Evolutionary conservation across 2,113 vertebrate genomes (phyloP), one percentile per base, ranked within the genome.

Genomic region (Gadus chalcogrammus): DNA sequence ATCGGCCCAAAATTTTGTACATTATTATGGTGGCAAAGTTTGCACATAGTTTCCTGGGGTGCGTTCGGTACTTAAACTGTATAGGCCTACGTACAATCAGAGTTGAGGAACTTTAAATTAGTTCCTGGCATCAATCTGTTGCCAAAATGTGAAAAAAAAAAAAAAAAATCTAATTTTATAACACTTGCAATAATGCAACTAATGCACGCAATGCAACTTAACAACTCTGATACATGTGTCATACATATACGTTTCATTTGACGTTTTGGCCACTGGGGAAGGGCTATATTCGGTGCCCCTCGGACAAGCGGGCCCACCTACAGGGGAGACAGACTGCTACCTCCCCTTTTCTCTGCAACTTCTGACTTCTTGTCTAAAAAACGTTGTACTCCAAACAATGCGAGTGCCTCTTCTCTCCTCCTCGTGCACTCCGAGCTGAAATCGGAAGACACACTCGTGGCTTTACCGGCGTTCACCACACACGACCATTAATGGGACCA

Each of bases 401-500:
- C 31, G 4, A 35, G 31, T 35, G 31, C 31, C 31, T 35, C 31
- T 4, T 7, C 31, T 13, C 60, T 20, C 60, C 12, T 22, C 69
- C 56, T 64, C 35, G 62, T 22, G 6, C 24, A 61, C 62, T 48
- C 6, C 69, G 5, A 0, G 11, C 20, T 22, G 5, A 1, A 24
- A 35, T 17, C 12, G 0, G 38, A 64, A 38, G 16, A 9, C 12
- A 15, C 15, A 1, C 8, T 1, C 35, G 27, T 16, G 22, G n/a
- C 17, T 31, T 13, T 27, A 2, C n/a, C n/a, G 22, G 56, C 68
- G 81, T 78, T 70, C 16, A 11, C 67, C 31, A 12, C 13, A 4
- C 68, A 15, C 67, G 67, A 58, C 69, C 17, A 13, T 67, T 28
- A 28, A 85, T 83, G 87, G 82, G 65, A 82, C 61, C 77, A 0